phyloP scores from a whole-genome alignment of 2,113 vertebrate genomes.

The Gopherus flavomarginatus region DNA sequence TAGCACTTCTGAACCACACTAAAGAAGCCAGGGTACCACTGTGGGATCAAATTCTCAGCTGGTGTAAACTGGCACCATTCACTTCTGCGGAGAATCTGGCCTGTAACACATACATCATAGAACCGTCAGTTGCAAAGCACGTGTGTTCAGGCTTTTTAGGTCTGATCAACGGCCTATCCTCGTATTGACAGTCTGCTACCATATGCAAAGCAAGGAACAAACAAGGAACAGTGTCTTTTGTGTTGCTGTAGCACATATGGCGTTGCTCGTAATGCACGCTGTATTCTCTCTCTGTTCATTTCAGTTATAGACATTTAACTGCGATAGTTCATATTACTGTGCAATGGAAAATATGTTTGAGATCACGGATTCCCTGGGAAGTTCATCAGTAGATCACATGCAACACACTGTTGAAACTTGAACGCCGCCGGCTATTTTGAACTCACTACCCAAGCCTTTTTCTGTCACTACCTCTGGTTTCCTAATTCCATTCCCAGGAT shows the following conservation, averaged over 20 bases:
- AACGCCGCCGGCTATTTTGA: rapidly evolving
- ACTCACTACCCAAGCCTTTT: not conserved
- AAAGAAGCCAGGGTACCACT: not conserved
- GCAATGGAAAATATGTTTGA: not conserved
- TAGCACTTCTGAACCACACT: slow-evolving; percentile 44
- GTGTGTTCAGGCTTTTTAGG: not conserved
- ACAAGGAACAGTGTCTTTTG: not conserved
- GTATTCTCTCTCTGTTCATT: not conserved
- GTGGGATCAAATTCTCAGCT: not conserved
- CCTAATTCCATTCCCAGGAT: not conserved
- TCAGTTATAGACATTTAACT: not conserved
- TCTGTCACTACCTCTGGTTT: not conserved
- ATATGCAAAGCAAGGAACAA: not conserved
- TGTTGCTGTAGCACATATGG: not conserved
- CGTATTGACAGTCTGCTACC: not conserved
- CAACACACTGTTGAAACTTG: not conserved
- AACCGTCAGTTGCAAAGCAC: slow-evolving; percentile 29
- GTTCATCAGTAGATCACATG: slow-evolving; percentile 6
- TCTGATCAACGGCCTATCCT: not conserved
- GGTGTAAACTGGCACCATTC: slow-evolving; percentile 18
- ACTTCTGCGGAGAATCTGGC: slow-evolving; percentile 42
- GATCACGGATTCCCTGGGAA: not conserved
- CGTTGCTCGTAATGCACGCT: rapidly evolving
- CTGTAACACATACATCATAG: not conserved
- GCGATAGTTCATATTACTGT: not conserved